These are phyloP conservation scores for Synanthedon formicaeformis DNA, from an alignment of 2,888 invertebrate species.

Conservation along the genomic window DNA sequence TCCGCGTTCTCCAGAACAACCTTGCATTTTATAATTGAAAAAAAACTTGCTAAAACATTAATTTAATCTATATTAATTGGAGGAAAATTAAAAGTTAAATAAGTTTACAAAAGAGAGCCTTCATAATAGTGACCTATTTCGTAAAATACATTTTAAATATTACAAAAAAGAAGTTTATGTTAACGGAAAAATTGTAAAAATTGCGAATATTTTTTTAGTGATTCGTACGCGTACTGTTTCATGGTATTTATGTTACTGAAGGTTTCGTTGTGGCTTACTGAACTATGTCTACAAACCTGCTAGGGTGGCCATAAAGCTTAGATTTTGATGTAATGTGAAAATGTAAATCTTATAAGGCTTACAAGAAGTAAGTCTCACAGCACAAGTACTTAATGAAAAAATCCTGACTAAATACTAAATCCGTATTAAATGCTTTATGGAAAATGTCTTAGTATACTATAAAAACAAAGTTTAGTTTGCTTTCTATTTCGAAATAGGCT, in stretches of 20 bases:
- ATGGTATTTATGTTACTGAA: slow-evolving; percentile 47
- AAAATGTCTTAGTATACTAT: too few species aligned
- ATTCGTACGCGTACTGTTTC: slow-evolving; percentile 21
- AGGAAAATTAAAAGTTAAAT: too few species aligned
- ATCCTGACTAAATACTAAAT: too few species aligned
- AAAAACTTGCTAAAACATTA: background rate
- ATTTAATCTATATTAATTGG: too few species aligned
- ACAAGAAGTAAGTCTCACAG: too few species aligned
- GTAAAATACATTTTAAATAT: background rate
- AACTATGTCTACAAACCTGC: slow-evolving; percentile 19
- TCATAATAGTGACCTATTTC: background rate
- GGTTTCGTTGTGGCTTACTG: slow-evolving; percentile 30
- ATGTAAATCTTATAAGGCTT: too few species aligned
- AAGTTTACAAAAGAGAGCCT: too few species aligned
- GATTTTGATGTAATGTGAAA: too few species aligned
- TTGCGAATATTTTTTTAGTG: background rate
- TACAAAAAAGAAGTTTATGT: background rate
- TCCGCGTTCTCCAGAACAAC: slow-evolving; percentile 41
- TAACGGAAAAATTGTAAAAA: background rate
- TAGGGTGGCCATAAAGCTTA: slow-evolving; percentile 19
- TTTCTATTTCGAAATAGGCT: too few species aligned
- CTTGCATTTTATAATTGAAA: slow-evolving; percentile 29
- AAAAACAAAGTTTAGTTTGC: too few species aligned
- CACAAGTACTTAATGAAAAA: too few species aligned
- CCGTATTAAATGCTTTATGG: too few species aligned